Percentiles rank a stretch among this genome's conserved stretches.
phyloP scores from a whole-genome alignment of 2,888 invertebrate species.

The Agrochola macilenta region DNA sequence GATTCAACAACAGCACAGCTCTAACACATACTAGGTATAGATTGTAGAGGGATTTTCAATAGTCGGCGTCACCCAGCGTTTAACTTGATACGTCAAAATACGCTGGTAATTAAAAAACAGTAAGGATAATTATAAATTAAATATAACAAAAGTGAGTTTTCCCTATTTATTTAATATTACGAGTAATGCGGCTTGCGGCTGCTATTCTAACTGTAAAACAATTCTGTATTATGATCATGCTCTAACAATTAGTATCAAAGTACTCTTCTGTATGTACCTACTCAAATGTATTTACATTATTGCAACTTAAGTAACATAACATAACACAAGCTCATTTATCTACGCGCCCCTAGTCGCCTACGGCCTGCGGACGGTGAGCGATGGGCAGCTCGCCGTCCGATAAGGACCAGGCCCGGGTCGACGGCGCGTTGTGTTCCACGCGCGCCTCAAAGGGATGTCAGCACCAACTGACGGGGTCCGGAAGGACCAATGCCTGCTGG shows the following conservation, averaged over 20 bases:
- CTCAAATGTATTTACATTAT: too few species aligned
- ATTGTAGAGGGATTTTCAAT: background rate
- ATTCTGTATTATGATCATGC: background rate
- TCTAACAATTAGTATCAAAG: constrained; percentile 16
- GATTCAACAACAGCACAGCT: constrained; percentile 4
- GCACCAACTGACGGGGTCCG: too few species aligned
- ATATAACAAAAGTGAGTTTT: constrained; percentile 10
- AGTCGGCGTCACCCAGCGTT: background rate
- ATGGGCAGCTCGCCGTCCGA: too few species aligned
- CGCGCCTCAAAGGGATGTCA: too few species aligned
- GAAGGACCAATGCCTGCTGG: too few species aligned
- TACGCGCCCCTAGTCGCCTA: too few species aligned
- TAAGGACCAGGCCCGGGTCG: too few species aligned
- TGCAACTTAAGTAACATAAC: too few species aligned
- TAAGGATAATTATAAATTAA: constrained; percentile 4
- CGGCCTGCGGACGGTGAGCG: too few species aligned
- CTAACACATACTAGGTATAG: background rate
- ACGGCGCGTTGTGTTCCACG: too few species aligned
- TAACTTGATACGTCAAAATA: background rate
- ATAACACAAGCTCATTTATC: too few species aligned
- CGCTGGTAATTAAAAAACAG: background rate
- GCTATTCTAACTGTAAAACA: background rate
- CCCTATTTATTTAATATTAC: constrained; percentile 27
- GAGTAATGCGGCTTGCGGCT: constrained; percentile 31
- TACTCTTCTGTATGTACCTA: background rate